A percentile compares a stretch with the other conserved stretches of the same genome.
Evolutionary conservation across 2,888 invertebrate species (phyloP).

Genomic region (Hydriomena furcata): DNA sequence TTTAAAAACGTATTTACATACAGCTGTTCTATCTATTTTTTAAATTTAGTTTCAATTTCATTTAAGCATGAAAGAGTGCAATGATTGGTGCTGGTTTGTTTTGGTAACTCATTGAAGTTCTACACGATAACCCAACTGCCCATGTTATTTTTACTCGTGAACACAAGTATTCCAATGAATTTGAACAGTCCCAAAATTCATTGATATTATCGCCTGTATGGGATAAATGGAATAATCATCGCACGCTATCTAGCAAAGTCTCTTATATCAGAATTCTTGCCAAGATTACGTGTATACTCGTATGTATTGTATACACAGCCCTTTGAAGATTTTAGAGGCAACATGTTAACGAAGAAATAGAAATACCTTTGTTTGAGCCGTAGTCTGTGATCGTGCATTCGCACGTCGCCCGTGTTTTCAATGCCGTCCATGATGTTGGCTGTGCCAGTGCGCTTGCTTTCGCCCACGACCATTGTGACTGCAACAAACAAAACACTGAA

Average conservation of each 20-base stretch:
- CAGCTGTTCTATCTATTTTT: not conserved
- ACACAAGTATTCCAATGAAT: too few species aligned
- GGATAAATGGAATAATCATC: not conserved
- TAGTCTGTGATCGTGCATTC: conserved; percentile 94
- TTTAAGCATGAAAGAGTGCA: too few species aligned
- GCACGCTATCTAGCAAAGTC: not conserved
- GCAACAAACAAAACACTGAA: conserved; percentile 55
- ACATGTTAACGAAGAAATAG: not conserved
- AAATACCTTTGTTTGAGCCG: conserved; percentile 93
- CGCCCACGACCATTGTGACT: conserved; percentile 92
- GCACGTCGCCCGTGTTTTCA: conserved; percentile 94
- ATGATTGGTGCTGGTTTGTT: too few species aligned
- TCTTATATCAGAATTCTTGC: not conserved
- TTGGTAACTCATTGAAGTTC: too few species aligned
- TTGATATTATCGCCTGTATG: too few species aligned
- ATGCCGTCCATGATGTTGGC: conserved; percentile 96
- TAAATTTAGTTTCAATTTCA: too few species aligned
- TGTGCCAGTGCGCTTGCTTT: conserved; percentile 84
- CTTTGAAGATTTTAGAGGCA: not conserved
- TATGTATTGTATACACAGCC: not conserved
- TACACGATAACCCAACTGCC: too few species aligned
- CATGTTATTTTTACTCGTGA: too few species aligned
- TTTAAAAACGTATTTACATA: not conserved
- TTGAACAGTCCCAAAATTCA: too few species aligned
- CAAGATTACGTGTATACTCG: not conserved